Base-by-base conservation (phyloP, 2,888 invertebrate species). In the Carcina quercana region DNA sequence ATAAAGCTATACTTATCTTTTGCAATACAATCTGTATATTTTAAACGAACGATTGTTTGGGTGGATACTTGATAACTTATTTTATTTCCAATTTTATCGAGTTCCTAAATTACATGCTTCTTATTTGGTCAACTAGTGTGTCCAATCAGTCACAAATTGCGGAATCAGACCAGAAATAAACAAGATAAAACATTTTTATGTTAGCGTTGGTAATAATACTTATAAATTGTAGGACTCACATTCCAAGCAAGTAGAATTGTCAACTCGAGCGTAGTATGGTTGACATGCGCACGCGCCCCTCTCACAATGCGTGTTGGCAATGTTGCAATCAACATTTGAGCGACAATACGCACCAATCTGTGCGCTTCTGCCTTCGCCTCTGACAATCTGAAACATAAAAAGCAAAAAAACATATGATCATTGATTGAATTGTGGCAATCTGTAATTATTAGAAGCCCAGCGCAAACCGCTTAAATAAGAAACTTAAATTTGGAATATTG, bases 241-340 rank as follows among this genome's bases (percentile, higher is more conserved):
- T 86, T 93, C 92, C 52, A 95, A 85, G 78, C 95, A 95, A 41
- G 87, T 87, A 37, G 92, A 90, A 53, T 87, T 87, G 75, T 95
- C 92, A 66, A 90, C 89, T 63, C 87, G 87, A 19, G 94, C 94
- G 72, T 88, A 93, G 75, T 92, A 94, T 17, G 94, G 91, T 67
- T 91, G 89, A 72, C 95, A 95, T 37, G 89, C 87, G 79, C 95
- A 95, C 45, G 87, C 86, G 48, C 93, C 93, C 57, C 85, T 74
- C 45, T 86, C 72, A 67, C 92, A 92, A 40, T 86, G 86, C 42
- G 91, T 88, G 56, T 90, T 87, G 35, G 80, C 68, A 40, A 89
- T 86, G 44, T 82, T 82, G 67, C 93, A 93, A 48, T 92, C 90
- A 47, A 74, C 73, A 57, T 87, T 87, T 32, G 79, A 73, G 43